Base-by-base conservation (phyloP, 2,888 invertebrate species). In the Lasioglossum zephyrum region DNA sequence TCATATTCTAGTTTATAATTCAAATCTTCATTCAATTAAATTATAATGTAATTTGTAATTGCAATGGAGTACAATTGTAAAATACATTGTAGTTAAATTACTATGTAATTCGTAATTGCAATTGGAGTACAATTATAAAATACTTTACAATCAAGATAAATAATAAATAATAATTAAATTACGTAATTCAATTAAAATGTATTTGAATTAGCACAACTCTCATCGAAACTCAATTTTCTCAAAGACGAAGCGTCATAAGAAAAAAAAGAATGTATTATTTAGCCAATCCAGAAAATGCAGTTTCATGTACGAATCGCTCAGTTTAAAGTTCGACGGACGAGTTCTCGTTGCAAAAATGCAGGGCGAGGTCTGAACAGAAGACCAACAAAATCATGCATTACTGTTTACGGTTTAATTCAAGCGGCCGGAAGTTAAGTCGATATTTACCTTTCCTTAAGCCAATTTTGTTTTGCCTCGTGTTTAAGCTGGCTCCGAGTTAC, bases 401-500 rank as follows among this genome's bases (percentile, higher is more conserved):
- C 41, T n/a, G 41, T 70, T 70, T 41, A 70, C 47, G 31, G 5
- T 60, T 70, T 70, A 72, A 49, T 60, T 39, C 70, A 11, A 13
- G 11, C 44, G 6, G 41, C 16, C 18, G 53, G 16, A 69, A 36
- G 11, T 31, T 36, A 53, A 57, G 60, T 36, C 75, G 60, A 73
- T 73, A 63, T 63, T 77, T 81, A 39, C 44, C 22, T 16, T 18
- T 1, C 47, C 49, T 8, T 5, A 22, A 49, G n/a, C 22, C 76
- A 60, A 76, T 81, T 60, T 36, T 39, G n/a, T 44, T 49, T 39
- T 39, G 26, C 4, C 53, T 4, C 9, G 31, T 18, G 31, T 8
- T 70, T 49, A 39, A 57, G 39, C 57, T 74, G 18, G 26, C 39
- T 47, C 22, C 69, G 9, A 18, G n/a, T 75, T 76, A 72, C 75